Percentiles rank a stretch among this genome's conserved stretches.
Evolutionary conservation across 1,140 invertebrate genomes (phyloP).

Genomic region (Ips nitidus): DNA sequence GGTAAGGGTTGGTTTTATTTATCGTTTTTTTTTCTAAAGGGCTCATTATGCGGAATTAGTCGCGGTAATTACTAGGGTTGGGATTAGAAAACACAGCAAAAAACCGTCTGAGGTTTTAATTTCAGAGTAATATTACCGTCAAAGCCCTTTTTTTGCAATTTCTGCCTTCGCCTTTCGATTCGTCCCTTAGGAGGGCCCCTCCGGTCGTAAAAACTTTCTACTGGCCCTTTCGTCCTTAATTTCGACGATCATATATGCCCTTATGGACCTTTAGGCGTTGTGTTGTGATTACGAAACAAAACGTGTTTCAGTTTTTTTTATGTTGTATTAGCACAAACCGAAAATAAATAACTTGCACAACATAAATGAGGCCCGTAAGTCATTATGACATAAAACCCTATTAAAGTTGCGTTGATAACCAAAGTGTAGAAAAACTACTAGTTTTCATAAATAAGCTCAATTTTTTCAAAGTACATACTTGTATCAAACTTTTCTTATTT

Average conservation of each 20-base stretch:
- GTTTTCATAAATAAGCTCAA: no score
- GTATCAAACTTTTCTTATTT: no score
- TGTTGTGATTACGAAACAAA: slow-evolving; percentile 30
- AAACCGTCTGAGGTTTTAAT: no score
- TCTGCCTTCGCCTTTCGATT: neutral
- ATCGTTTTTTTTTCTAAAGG: neutral
- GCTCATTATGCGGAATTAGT: slow-evolving; percentile 9
- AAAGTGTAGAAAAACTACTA: no score
- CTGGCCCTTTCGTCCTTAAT: slow-evolving; percentile 36
- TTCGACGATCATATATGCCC: slow-evolving; percentile 33
- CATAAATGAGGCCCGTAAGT: no score
- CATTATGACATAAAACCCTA: no score
- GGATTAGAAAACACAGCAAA: neutral
- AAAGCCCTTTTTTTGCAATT: no score
- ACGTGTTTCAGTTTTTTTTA: slow-evolving; percentile 2
- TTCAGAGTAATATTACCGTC: no score
- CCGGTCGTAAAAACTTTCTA: slow-evolving; percentile 33
- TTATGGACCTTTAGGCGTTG: slow-evolving; percentile 25
- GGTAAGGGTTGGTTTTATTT: slow-evolving; percentile 6
- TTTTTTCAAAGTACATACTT: no score
- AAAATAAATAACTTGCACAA: no score
- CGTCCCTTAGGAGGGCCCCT: slow-evolving; percentile 23
- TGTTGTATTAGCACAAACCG: no score
- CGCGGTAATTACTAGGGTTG: slow-evolving; percentile 20
- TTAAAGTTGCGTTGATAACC: no score